Evolutionary conservation across 2,113 vertebrate species (phyloP), one percentile per base, ranked within the genome.

Genomic region (Tichodroma muraria): DNA sequence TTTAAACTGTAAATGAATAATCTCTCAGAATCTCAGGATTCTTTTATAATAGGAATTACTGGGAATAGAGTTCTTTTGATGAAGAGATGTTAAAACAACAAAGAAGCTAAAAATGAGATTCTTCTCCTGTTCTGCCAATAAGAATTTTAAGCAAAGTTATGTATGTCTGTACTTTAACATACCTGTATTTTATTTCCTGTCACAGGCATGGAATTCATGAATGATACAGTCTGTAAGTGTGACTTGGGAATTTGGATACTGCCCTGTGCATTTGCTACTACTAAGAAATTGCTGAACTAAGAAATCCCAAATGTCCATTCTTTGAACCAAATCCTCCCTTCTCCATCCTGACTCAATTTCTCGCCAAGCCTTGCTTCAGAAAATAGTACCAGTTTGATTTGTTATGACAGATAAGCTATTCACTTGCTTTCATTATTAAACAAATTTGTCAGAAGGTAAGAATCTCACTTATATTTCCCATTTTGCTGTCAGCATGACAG

Each of bases 141-240:
- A 76, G 8, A 60, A 30, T 57, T 70, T 60, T 27, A 80, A 76
- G 81, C 11, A 30, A 87, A 89, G 24, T 42, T 44, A 75, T 6
- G 2, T 28, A 56, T 6, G 8, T 18, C 13, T 52, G 2, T 38
- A 73, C 18, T 12, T 69, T 65, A 21, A 52, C 3, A 24, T 13
- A 65, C 15, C 31, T n/a, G 8, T 31, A 59, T 33, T 75, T 71
- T 37, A 23, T 17, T 66, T 80, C 57, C 19, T 69, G 20, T 44
- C 54, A 53, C 33, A 38, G 54, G 61, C 13, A 21, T 3, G 4
- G 16, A 64, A 64, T 30, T 70, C 3, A 44, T 31, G 11, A 90
- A 61, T 45, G 1, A 66, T 4, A 2, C 16, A 18, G 79, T 33
- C 38, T 4, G 0, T 11, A 25, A 31, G 2, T 2, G 7, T 35